These are phyloP conservation scores for Drosophila serrata DNA, from an alignment of 1,140 invertebrate genomes.

Conservation along the genomic window DNA sequence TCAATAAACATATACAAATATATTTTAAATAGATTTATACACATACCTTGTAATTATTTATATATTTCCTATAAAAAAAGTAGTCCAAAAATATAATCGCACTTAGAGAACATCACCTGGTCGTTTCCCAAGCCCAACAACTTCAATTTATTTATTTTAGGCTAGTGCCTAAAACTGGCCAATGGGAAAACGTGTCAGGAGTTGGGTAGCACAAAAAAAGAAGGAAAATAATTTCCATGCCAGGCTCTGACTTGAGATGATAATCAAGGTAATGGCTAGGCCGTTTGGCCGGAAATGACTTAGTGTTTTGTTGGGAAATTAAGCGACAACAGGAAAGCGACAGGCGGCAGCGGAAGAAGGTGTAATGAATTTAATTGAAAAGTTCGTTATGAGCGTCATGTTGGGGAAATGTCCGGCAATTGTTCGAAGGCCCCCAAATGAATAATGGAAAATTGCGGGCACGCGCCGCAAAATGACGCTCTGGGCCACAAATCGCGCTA, in stretches of 20 bases:
- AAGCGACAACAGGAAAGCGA: conserved; percentile 54
- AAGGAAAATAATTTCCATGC: conserved; percentile 49
- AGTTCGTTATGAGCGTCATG: conserved; percentile 61
- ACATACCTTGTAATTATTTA: background rate
- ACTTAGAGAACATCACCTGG: conserved; percentile 14
- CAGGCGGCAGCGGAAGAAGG: conserved; percentile 55
- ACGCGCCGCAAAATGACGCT: conserved; percentile 59
- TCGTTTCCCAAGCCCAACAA: background rate
- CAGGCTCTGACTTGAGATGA: conserved; percentile 66
- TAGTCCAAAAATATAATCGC: background rate
- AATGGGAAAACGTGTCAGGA: conserved; percentile 20
- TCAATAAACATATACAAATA: background rate
- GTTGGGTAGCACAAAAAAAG: conserved; percentile 2
- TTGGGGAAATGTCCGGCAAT: conserved; percentile 53
- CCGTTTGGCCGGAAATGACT: conserved; percentile 77
- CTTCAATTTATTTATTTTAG: conserved; percentile 28
- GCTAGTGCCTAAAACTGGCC: conserved; percentile 24
- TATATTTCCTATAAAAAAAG: background rate
- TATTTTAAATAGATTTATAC: no score
- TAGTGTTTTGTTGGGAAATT: conserved; percentile 75
- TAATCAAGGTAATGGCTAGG: conserved; percentile 77
- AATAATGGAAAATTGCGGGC: conserved; percentile 38
- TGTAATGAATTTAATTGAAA: conserved; percentile 82
- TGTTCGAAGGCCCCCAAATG: conserved; percentile 25
- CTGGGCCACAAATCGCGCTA: conserved; percentile 59